Conservation (phyloP, 2,888 invertebrate species). For the Mythimna albipuncta region DNA sequence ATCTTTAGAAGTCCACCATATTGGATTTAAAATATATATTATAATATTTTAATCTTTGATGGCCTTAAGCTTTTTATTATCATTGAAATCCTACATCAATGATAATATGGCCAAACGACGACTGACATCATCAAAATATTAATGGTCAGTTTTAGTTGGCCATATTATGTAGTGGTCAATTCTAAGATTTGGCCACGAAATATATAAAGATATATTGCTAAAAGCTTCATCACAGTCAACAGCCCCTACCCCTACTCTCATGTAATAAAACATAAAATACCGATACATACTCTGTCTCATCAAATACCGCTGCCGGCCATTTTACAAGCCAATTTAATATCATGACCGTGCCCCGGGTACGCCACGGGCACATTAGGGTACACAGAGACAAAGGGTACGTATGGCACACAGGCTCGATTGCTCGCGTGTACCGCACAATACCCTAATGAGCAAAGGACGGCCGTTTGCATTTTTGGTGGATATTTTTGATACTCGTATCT, state of each 20-base stretch:
- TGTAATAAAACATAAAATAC: constrained; percentile 14
- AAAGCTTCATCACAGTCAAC: not conserved
- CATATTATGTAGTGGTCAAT: too few relatives aligned
- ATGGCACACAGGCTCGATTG: constrained; percentile 4
- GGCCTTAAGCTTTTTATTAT: too few relatives aligned
- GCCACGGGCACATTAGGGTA: not conserved
- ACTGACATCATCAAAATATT: too few relatives aligned
- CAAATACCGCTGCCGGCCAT: constrained; percentile 37
- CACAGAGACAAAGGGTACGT: not conserved
- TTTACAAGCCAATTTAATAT: constrained; percentile 55
- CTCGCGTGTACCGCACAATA: not conserved
- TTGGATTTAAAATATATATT: too few relatives aligned
- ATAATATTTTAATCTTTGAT: too few relatives aligned
- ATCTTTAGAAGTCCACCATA: too few relatives aligned
- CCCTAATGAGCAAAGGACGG: constrained; percentile 35
- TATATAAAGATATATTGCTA: not conserved
- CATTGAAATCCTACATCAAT: too few relatives aligned
- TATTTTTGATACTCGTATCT: constrained; percentile 19
- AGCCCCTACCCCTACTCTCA: too few relatives aligned
- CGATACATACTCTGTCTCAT: constrained; percentile 22
- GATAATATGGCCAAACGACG: too few relatives aligned
- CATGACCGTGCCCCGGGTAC: constrained; percentile 23
- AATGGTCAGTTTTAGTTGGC: too few relatives aligned
- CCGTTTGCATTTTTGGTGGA: constrained; percentile 48
- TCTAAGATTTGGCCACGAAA: too few relatives aligned